Percentiles rank a stretch among this genome's conserved stretches.
These are phyloP conservation scores for Chironomus riparius DNA, from an alignment of 2,888 invertebrate species.

Conservation along the genomic window DNA sequence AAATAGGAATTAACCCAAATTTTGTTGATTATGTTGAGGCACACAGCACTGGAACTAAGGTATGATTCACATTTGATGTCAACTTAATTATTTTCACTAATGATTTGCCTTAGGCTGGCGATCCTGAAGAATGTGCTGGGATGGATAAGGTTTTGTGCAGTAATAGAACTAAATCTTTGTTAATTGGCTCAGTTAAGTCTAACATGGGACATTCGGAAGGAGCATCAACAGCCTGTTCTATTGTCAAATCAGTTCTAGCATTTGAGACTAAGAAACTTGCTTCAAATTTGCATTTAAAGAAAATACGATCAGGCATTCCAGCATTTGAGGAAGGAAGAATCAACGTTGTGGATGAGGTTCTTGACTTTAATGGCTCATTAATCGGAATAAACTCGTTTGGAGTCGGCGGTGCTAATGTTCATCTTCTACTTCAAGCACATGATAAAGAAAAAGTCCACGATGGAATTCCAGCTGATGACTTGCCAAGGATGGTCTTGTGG, in stretches of 20 bases:
- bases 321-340: slow-evolving; percentile 50
- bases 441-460: slow-evolving; percentile 38
- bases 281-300: slow-evolving; percentile 65
- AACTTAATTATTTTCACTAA: too few relatives aligned
- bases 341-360: slow-evolving; percentile 58
- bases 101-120: not conserved
- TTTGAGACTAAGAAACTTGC: slow-evolving; percentile 33
- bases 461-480: slow-evolving; percentile 48
- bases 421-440: not conserved
- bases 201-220: not conserved
- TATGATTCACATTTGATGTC: too few relatives aligned
- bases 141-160: not conserved
- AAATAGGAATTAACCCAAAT: not conserved
- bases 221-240: too few relatives aligned
- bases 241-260: too few relatives aligned
- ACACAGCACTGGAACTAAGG: not conserved
- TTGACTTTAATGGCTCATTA: slow-evolving; percentile 57
- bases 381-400: slow-evolving; percentile 79
- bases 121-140: not conserved
- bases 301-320: slow-evolving; percentile 49
- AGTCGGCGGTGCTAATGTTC: slow-evolving; percentile 71
- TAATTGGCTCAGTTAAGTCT: not conserved
- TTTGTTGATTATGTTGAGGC: not conserved
- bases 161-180: not conserved
- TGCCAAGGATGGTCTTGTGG: slow-evolving; percentile 57